phyloP scores from a whole-genome alignment of 2,888 invertebrate genomes.

The Hoplodrina blanda region DNA sequence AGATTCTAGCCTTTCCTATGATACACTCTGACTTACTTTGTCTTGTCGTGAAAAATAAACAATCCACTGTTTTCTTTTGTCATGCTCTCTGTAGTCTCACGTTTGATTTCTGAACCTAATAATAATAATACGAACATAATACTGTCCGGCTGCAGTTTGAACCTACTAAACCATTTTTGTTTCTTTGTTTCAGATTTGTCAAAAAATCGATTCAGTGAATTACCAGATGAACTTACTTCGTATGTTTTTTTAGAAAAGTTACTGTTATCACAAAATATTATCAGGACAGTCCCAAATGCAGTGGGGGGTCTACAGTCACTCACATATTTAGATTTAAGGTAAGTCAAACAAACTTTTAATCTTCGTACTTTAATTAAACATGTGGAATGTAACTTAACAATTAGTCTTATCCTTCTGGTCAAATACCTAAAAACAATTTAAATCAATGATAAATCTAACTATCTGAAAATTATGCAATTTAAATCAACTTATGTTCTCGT shows the following conservation, averaged over 20 bases:
- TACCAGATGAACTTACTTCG: constrained; percentile 97
- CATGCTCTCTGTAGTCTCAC: neutral
- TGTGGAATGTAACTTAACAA: constrained; percentile 57
- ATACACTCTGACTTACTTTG: neutral
- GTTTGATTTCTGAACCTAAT: too few species aligned
- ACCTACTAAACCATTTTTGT: constrained; percentile 28
- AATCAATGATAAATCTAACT: constrained; percentile 5
- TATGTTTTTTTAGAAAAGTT: constrained; percentile 97
- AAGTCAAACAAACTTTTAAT: constrained; percentile 58
- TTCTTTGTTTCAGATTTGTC: constrained; percentile 87
- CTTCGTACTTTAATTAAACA: constrained; percentile 44
- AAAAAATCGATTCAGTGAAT: constrained; percentile 94
- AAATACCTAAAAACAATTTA: constrained; percentile 16
- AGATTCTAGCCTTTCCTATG: too few species aligned
- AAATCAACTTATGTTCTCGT: constrained; percentile 74
- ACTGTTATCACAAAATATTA: constrained; percentile 97
- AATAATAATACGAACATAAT: too few species aligned
- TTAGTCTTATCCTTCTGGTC: constrained; percentile 47
- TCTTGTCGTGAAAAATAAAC: neutral
- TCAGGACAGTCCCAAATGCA: constrained; percentile 96
- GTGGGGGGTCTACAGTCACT: constrained; percentile 96
- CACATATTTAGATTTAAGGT: constrained; percentile 97
- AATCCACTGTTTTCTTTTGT: neutral
- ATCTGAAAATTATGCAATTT: constrained; percentile 13
- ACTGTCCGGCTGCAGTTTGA: neutral